Percentiles rank a stretch among this genome's conserved stretches.
Evolutionary conservation across 1,140 invertebrate species (phyloP).

Genomic region (Stegodyphus mimosarum): DNA sequence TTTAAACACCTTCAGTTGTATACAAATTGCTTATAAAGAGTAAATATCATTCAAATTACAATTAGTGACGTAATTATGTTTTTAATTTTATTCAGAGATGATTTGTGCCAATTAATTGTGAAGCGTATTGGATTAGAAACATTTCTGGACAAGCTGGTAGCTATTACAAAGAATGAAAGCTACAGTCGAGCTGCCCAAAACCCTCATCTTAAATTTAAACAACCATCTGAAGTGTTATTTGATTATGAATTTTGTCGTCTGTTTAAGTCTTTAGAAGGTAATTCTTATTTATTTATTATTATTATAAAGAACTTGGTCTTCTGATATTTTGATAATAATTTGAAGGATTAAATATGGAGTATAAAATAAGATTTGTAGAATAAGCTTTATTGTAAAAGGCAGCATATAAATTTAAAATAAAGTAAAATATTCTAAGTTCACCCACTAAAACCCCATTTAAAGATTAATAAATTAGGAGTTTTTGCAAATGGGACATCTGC

Average conservation of each 20-base stretch:
- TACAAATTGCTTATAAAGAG: neutral
- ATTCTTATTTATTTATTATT: neutral
- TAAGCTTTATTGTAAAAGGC: no score
- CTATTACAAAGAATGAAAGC: slow-evolving; percentile 87
- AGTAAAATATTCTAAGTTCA: no score
- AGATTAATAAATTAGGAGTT: no score
- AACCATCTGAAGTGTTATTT: slow-evolving; percentile 83
- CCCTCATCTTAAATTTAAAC: slow-evolving; percentile 84
- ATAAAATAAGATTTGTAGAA: no score
- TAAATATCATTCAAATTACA: no score
- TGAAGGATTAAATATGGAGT: no score
- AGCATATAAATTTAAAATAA: no score
- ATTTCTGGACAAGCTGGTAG: slow-evolving; percentile 86
- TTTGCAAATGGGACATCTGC: no score
- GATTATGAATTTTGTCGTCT: slow-evolving; percentile 96
- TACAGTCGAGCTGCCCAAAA: slow-evolving; percentile 93
- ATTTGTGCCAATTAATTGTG: slow-evolving; percentile 85
- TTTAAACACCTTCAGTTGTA: neutral
- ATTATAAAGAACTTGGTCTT: no score
- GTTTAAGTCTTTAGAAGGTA: slow-evolving; percentile 74
- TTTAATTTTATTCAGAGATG: slow-evolving; percentile 72
- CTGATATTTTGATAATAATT: no score
- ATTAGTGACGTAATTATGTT: no score
- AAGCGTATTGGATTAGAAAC: slow-evolving; percentile 92
- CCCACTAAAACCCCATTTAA: no score